phyloP scores from a whole-genome alignment of 2,797 vertebrate genomes.

The Parambassis ranga region DNA sequence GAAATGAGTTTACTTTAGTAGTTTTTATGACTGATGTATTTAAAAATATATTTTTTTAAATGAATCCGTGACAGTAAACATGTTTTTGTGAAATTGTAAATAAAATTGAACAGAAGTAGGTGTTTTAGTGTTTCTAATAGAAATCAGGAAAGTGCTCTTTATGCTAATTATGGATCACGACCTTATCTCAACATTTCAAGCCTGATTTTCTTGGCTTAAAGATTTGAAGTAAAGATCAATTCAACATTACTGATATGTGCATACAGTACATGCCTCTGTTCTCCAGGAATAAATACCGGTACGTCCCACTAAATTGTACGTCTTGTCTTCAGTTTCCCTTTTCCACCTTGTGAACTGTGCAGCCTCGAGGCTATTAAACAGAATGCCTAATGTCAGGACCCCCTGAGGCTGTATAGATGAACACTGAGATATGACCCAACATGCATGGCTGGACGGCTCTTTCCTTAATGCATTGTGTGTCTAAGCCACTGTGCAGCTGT shows the following conservation, averaged over 20 bases:
- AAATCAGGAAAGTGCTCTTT: no score
- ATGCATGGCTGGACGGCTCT: constrained; percentile 19
- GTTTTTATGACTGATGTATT: no score
- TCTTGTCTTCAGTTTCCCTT: constrained; percentile 8
- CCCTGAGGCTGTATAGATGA: constrained; percentile 13
- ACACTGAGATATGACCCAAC: constrained; percentile 18
- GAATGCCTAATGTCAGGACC: constrained; percentile 14
- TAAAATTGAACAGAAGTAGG: no score
- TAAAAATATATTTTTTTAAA: no score
- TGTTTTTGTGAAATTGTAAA: no score
- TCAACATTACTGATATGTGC: neutral
- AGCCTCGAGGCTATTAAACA: constrained; percentile 26
- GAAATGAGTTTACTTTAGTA: no score
- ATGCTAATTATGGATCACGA: neutral
- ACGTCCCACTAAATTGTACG: neutral
- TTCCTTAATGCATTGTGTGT: constrained; percentile 2
- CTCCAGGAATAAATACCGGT: constrained; percentile 6
- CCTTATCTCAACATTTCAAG: neutral
- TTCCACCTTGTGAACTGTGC: constrained; percentile 11
- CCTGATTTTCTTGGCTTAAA: neutral
- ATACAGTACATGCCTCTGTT: neutral
- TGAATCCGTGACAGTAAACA: no score
- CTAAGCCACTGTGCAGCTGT: constrained; percentile 5
- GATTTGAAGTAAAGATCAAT: constrained; percentile 1
- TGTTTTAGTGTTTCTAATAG: no score